phyloP scores from a whole-genome alignment of 2,113 vertebrate genomes.

The Machaerirhynchus nigripectus region DNA sequence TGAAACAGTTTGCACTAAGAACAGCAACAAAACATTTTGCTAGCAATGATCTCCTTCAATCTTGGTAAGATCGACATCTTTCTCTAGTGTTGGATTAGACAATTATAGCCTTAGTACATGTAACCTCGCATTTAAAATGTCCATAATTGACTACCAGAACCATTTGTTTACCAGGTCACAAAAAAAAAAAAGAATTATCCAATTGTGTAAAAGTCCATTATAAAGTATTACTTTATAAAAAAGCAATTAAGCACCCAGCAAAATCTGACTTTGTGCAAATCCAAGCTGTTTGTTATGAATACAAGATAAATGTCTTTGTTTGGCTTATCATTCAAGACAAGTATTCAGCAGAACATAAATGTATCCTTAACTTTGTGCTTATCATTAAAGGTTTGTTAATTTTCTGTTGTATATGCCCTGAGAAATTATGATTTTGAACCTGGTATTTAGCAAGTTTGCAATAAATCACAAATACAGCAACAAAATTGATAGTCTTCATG shows the following conservation, averaged over 20 bases:
- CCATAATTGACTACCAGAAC: neutral
- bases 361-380: neutral
- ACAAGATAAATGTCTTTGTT: neutral
- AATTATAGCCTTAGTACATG: neutral
- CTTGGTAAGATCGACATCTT: neutral
- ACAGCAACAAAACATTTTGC: neutral
- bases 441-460: neutral
- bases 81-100: neutral
- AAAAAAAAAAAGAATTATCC: neutral
- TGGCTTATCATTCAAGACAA: neutral
- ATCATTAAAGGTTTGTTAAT: neutral
- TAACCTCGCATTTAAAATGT: neutral
- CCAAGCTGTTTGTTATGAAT: neutral
- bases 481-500: neutral
- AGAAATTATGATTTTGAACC: neutral
- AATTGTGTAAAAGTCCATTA: neutral
- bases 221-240: neutral
- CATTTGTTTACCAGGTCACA: neutral
- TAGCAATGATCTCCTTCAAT: neutral
- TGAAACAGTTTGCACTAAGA: neutral
- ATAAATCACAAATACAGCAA: neutral
- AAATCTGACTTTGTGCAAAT: constrained; percentile 10
- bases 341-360: neutral
- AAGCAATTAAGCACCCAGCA: neutral
- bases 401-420: neutral